Conservation (phyloP, 2,797 vertebrate species). For the Microchirus variegatus region DNA sequence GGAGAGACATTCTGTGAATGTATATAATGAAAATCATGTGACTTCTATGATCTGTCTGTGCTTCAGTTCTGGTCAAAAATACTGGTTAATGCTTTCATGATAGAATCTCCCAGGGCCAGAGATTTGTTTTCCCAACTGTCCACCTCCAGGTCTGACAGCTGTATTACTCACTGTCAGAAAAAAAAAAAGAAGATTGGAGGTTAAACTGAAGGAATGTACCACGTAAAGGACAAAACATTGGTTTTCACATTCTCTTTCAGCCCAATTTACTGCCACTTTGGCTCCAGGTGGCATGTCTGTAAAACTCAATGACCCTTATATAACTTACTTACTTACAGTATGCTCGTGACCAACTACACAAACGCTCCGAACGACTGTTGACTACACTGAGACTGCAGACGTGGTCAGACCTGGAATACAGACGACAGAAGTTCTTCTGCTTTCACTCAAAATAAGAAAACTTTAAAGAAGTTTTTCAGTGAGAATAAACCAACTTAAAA, state of each 20-base stretch:
- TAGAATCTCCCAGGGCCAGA: too few species aligned
- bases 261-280: slow-evolving; percentile 35
- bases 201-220: not conserved
- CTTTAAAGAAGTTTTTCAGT: not conserved
- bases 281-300: slow-evolving; percentile 66
- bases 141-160: too few species aligned
- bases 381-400: slow-evolving; percentile 1
- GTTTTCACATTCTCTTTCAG: slow-evolving; percentile 31
- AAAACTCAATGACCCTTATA: slow-evolving; percentile 62
- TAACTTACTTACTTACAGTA: slow-evolving; percentile 28
- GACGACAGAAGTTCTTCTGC: not conserved
- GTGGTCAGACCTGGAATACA: slow-evolving; percentile 17
- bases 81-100: too few species aligned
- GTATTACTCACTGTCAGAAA: not conserved
- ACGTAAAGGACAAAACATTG: not conserved
- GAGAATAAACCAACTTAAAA: too few species aligned
- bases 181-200: not conserved
- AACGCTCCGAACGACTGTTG: slow-evolving; percentile 17
- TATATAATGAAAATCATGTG: too few species aligned
- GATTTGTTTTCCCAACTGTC: too few species aligned
- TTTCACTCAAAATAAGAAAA: too few species aligned
- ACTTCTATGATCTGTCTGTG: too few species aligned
- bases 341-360: slow-evolving; percentile 27
- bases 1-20: too few species aligned
- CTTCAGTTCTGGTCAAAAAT: too few species aligned